Base-by-base conservation (phyloP, 2,888 invertebrate genomes). In the Dusona sp. region DNA sequence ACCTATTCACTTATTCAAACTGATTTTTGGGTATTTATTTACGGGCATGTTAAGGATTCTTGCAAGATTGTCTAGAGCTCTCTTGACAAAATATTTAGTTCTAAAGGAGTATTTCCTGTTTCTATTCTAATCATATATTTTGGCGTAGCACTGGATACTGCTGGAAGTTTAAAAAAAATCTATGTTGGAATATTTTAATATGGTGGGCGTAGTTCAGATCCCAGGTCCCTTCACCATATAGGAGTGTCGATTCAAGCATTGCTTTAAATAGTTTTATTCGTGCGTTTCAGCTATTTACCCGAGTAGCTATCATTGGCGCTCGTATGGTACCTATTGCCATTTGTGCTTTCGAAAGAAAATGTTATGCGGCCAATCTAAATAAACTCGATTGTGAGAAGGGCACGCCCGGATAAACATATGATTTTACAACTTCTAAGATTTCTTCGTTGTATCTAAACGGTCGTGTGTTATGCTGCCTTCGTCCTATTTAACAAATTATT, bases 61-160 rank as follows among this genome's bases (percentile, higher is more conserved):
- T 13, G 42, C 38, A 25, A 70, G 64, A 57, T 61, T 72, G 3
- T 6, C 61, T 54, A 83, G 22, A 11, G 72, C 64, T 38, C 70
- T 42, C 16, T 70, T 83, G 0, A 77, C 19, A 19, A 83, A n/a
- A n/a, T n/a, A n/a, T n/a, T n/a, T n/a, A n/a, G n/a, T n/a, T 57
- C 22, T 22, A 22, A 8, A 8, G 57, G 57, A 3, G 70, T 42
- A 1, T 8, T 36, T 3, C 77, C 77, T 13, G 85, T 85, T 72
- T 83, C 85, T 13, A 85, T 22, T 1, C 82, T 57, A 22, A 78
- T 38, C 73, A 74, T 74, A 33, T 85, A 85, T 22, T 54, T 67
- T 29, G 83, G 73, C 19, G 79, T 85, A 25, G 73, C 29, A 16
- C 9, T 22, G 1, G 82, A 72, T 29, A 85, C 38, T 13, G 19